Conservation (phyloP, 2,888 invertebrate species). For the Nemurella pictetii region DNA sequence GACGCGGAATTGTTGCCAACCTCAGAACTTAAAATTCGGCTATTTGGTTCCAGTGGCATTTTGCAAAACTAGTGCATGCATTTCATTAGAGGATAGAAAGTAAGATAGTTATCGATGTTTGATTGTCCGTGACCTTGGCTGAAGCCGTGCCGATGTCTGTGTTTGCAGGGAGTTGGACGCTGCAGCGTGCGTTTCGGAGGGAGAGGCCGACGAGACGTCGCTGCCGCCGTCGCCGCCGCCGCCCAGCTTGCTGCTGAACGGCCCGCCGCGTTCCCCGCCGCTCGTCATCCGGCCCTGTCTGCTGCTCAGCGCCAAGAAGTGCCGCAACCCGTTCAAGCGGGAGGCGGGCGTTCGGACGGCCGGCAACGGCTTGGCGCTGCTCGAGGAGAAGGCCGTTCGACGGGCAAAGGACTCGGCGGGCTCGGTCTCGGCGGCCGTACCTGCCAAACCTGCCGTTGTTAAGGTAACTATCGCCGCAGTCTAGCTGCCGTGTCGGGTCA, state of each 20-base stretch:
- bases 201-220: background rate
- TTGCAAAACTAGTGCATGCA: too few relatives aligned
- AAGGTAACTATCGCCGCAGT: too few relatives aligned
- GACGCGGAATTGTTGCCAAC: too few relatives aligned
- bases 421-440: background rate
- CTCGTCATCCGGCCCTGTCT: background rate
- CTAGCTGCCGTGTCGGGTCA: too few relatives aligned
- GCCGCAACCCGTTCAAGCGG: background rate
- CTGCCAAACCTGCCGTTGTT: constrained; percentile 4
- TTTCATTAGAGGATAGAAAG: too few relatives aligned
- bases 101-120: too few relatives aligned
- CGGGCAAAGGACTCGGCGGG: background rate
- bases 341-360: background rate
- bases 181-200: background rate
- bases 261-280: background rate
- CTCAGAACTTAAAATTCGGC: too few relatives aligned
- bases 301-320: background rate
- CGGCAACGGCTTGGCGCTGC: background rate
- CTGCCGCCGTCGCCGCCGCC: background rate
- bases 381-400: background rate
- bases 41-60: too few relatives aligned
- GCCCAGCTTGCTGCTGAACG: background rate
- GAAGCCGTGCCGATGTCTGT: too few relatives aligned
- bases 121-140: too few relatives aligned
- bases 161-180: background rate